A percentile compares a stretch with the other conserved stretches of the same genome.
These are phyloP conservation scores for Numida meleagris DNA, from an alignment of 2,113 vertebrate species.

Conservation along the genomic window DNA sequence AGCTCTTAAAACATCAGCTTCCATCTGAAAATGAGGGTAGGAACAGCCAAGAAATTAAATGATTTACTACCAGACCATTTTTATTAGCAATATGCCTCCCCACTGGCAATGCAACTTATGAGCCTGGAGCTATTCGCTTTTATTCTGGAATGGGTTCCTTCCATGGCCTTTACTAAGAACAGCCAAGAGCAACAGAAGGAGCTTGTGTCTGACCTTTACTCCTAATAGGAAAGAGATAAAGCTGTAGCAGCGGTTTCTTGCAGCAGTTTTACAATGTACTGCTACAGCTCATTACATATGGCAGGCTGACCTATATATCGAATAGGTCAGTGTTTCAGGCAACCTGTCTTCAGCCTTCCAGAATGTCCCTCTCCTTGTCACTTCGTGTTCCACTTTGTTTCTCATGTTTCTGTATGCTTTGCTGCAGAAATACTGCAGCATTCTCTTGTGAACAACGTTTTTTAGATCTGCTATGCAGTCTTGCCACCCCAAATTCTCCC, in stretches of 20 bases:
- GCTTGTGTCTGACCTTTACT: conserved; percentile 60
- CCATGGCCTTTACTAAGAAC: conserved; percentile 22
- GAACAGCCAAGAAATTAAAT: conserved; percentile 49
- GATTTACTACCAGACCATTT: conserved; percentile 18
- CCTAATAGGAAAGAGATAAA: conserved; percentile 59
- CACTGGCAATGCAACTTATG: neutral
- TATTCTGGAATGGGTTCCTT: conserved; percentile 46
- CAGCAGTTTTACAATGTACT: conserved; percentile 24
- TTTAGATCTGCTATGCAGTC: neutral
- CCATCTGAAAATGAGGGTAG: conserved; percentile 28
- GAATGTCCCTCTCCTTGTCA: conserved; percentile 8
- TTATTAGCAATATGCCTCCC: conserved; percentile 36
- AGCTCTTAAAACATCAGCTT: conserved; percentile 38
- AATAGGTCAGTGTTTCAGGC: conserved; percentile 46
- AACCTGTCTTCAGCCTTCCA: conserved; percentile 44
- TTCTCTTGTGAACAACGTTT: neutral
- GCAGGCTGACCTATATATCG: conserved; percentile 60
- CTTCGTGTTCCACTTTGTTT: neutral
- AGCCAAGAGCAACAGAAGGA: conserved; percentile 59
- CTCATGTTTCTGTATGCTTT: neutral
- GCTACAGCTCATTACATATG: conserved; percentile 44
- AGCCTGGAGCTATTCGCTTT: conserved; percentile 31
- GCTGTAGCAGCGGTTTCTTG: conserved; percentile 44
- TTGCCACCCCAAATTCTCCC: neutral
- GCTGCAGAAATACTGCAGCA: neutral